A percentile compares a stretch with the other conserved stretches of the same genome.
Evolutionary conservation across 1,140 invertebrate species (phyloP).

Genomic region (Orussus abietinus): DNA sequence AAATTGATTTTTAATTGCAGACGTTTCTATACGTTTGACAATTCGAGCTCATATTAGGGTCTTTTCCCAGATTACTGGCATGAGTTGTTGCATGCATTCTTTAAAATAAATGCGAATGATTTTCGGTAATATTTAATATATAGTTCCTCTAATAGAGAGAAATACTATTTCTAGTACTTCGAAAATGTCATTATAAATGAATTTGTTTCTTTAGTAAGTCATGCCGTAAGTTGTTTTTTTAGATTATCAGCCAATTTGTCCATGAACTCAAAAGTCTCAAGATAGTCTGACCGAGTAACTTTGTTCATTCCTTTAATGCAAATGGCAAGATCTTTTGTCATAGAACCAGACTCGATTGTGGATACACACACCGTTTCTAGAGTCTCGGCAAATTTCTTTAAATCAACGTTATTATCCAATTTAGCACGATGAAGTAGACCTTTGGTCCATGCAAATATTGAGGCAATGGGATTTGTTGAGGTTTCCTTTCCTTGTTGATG

Average conservation of each 20-base stretch:
- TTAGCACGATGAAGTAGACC: constrained; percentile 91
- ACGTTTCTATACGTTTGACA: no score
- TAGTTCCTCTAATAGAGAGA: no score
- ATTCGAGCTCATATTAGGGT: no score
- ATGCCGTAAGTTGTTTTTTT: constrained; percentile 59
- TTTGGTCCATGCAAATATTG: constrained; percentile 96
- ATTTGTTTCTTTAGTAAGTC: constrained; percentile 11
- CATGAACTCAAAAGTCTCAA: constrained; percentile 97
- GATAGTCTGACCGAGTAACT: constrained; percentile 82
- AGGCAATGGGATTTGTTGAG: constrained; percentile 97
- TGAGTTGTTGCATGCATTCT: no score
- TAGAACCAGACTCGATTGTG: constrained; percentile 89
- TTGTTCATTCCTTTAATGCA: constrained; percentile 91
- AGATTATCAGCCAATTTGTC: constrained; percentile 94
- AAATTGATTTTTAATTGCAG: no score
- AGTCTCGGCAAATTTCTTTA: constrained; percentile 75
- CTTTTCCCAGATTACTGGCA: no score
- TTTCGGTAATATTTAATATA: no score
- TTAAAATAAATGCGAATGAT: no score
- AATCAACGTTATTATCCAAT: constrained; percentile 77
- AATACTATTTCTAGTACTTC: no score
- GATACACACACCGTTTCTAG: constrained; percentile 89
- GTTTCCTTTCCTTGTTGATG: constrained; percentile 96
- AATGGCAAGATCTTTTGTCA: constrained; percentile 99
- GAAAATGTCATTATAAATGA: no score